phyloP scores from a whole-genome alignment of 2,888 invertebrate genomes.

The Cheiracanthium punctorium region DNA sequence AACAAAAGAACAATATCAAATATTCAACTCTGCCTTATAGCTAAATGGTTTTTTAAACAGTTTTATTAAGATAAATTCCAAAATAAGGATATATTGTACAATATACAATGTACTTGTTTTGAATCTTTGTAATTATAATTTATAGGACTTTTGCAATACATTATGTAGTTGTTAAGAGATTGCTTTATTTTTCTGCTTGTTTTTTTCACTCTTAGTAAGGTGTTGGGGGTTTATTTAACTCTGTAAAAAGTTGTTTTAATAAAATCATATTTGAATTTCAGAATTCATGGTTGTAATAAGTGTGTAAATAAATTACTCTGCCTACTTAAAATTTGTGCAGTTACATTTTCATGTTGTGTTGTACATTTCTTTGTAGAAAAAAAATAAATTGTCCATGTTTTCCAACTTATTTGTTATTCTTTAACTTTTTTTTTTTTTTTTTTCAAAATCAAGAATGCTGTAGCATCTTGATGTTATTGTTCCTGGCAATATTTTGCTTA shows the following conservation, averaged over 20 bases:
- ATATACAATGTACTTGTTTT: background rate
- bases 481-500: conserved; percentile 54
- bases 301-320: conserved; percentile 57
- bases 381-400: conserved; percentile 42
- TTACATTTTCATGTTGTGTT: conserved; percentile 50
- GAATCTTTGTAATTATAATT: background rate
- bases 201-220: conserved; percentile 1
- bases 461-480: conserved; percentile 56
- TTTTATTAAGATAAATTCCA: too few relatives aligned
- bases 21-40: too few relatives aligned
- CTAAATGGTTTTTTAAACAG: too few relatives aligned
- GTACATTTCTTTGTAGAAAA: conserved; percentile 29
- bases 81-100: too few relatives aligned
- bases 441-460: conserved; percentile 39
- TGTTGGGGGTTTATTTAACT: background rate
- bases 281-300: conserved; percentile 47
- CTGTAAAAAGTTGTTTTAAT: conserved; percentile 11
- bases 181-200: too few relatives aligned
- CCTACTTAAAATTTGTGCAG: conserved; percentile 59
- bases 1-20: too few relatives aligned
- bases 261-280: conserved; percentile 19
- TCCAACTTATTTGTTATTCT: conserved; percentile 40
- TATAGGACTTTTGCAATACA: conserved; percentile 34
- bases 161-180: conserved; percentile 13
- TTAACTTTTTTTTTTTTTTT: conserved; percentile 30